Evolutionary conservation across 2,888 invertebrate species (phyloP), one percentile per base, ranked within the genome.

Genomic region (Cephus pulcher): DNA sequence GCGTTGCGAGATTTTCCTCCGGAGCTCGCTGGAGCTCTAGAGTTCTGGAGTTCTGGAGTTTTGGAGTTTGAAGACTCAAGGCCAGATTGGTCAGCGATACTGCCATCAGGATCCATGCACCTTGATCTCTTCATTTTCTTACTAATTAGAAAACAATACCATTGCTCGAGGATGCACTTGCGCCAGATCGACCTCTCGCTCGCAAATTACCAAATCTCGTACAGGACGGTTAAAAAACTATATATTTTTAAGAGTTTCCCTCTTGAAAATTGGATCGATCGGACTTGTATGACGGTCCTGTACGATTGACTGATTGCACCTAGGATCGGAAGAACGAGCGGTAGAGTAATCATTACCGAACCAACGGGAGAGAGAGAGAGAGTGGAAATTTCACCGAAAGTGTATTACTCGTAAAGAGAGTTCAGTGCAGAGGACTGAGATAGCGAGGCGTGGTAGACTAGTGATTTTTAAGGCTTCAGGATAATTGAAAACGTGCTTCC

Each of bases 1-100:
- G 80, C 82, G 78, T 78, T 78, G 78, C 73, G 76, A 80, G 79
- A 81, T 82, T 83, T 82, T 74, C 75, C 80, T 77, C 80, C 75
- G 75, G 79, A 77, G 73, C 80, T 75, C 81, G 30, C 34, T 11
- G 11, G 34, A 34, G 34, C 78, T 77, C 79, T 76, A 69, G 77
- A 76, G 74, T 79, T 75, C 81, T 78, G 75, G 69, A 73, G 76
- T 70, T 75, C 80, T 76, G 74, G 77, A 76, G 73, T 79, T 75
- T 80, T 78, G 75, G 69, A 73, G 76, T 71, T 75, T 71, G 75
- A 75, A 68, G 33, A 68, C 15, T 34, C 34, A 15, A 37, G 68
- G 11, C 34, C 12, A 73, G 75, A 73, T 35, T 34, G 73, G 15
- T 23, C 75, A 33, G 76, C 76, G 79, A 75, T 70, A 70, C 12